These are phyloP conservation scores for Microvelia longipes DNA, from an alignment of 1,140 invertebrate species.

Conservation along the genomic window DNA sequence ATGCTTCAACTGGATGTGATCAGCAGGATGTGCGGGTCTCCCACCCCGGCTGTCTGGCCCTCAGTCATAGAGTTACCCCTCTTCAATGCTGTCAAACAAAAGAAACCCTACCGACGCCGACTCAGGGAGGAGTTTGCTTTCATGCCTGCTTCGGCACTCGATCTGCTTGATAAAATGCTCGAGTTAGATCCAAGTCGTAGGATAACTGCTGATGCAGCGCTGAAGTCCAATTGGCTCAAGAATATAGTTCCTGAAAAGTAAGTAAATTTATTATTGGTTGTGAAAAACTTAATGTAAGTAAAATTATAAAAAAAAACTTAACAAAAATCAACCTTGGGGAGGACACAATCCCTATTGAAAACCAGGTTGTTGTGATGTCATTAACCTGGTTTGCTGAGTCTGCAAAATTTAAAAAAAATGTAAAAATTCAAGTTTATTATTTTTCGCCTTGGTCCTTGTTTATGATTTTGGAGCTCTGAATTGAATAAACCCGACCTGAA, in stretches of 20 bases:
- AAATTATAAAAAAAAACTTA: no score
- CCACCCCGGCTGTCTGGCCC: conserved; percentile 93
- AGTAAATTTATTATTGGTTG: conserved; percentile 35
- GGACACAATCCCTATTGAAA: no score
- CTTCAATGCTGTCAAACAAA: conserved; percentile 83
- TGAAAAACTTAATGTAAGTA: no score
- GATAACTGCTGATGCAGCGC: conserved; percentile 85
- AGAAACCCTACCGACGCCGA: conserved; percentile 72
- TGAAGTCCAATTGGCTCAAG: conserved; percentile 87
- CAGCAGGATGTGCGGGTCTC: conserved; percentile 86
- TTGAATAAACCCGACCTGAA: no score
- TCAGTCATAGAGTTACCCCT: conserved; percentile 86
- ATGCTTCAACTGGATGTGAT: conserved; percentile 90
- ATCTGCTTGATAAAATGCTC: conserved; percentile 91
- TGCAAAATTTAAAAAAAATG: no score
- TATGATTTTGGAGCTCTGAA: no score
- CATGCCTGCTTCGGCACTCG: conserved; percentile 76
- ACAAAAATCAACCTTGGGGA: no score
- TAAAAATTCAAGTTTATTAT: no score
- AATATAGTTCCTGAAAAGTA: conserved; percentile 80
- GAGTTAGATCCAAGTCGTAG: conserved; percentile 86
- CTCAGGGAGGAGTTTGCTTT: conserved; percentile 85
- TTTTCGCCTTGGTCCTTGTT: no score
- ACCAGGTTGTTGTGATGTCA: no score
- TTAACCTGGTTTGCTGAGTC: no score